These are phyloP conservation scores for Sphaerophoria taeniata DNA, from an alignment of 2,888 invertebrate genomes.

Conservation along the genomic window DNA sequence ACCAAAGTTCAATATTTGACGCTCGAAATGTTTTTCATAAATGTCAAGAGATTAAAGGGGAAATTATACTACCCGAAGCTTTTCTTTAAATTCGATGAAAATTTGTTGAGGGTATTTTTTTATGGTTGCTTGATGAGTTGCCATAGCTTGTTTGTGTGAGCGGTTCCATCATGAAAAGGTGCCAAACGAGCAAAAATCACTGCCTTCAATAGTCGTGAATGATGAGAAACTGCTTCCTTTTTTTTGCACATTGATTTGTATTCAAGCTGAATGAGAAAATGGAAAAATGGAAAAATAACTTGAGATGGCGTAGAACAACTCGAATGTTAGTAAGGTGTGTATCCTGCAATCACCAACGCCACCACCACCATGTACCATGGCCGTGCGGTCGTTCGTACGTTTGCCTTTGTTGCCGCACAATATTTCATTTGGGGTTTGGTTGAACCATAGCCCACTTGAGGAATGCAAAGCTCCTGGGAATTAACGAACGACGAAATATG, in stretches of 20 bases:
- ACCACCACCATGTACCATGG: background rate
- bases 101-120: background rate
- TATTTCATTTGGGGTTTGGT: conserved; percentile 39
- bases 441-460: conserved; percentile 46
- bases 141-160: too few relatives aligned
- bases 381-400: background rate
- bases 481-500: conserved; percentile 58
- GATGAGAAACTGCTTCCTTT: conserved; percentile 26
- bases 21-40: too few relatives aligned
- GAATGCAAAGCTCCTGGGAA: conserved; percentile 50
- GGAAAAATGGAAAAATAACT: conserved; percentile 1
- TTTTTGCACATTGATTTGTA: conserved; percentile 42
- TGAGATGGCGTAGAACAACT: conserved; percentile 16
- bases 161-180: background rate
- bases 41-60: background rate
- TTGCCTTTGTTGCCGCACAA: conserved; percentile 1
- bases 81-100: conserved; percentile 29
- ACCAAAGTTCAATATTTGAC: too few relatives aligned
- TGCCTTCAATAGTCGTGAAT: conserved; percentile 26
- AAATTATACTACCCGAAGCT: conserved; percentile 25
- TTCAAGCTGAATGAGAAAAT: conserved; percentile 3
- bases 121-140: too few relatives aligned
- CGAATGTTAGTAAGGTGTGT: conserved; percentile 22
- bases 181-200: conserved; percentile 8
- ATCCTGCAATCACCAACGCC: conserved; percentile 10